Base-by-base conservation (phyloP, 2,113 vertebrate genomes). In the Meles meles region DNA sequence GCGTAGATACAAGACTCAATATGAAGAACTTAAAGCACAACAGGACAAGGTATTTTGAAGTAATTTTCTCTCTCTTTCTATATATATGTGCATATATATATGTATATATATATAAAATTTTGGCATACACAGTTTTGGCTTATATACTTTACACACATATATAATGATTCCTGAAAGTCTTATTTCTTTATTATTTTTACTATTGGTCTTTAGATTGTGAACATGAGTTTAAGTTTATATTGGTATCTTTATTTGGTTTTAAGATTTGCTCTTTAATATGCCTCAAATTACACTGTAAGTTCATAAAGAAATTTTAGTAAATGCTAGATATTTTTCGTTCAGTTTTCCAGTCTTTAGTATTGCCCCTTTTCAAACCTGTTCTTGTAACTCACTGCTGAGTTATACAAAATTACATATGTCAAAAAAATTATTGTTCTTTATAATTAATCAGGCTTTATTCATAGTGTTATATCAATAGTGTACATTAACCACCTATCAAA, bases 1-100 rank as follows among this genome's bases (percentile, higher is more conserved):
- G 10, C 99, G 99, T 2, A 99, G 99, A 55, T 99, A 99, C 97
- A 99, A 99, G 98, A 99, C 99, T 55, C 99, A 99, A 1, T 99
- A 99, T 90, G 99, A 99, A 97, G 99, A 99, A 94, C 99, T 99
- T 39, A 99, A 99, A 97, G 98, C 99, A 71, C 98, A 99, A 27
- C 99, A 99, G 37, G 99, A 99, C 96, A 99, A 99, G 99, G 99
- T 99, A 96, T 65, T 57, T 23, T 4, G 7, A 94, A 37, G 7
- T 42, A 20, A 59, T 80, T 84, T 90, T 44, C 12, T 49, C 82
- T 39, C 7, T 20, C 7, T 69, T 3, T 69, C 3, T 67, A 0
- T 34, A 27, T 63, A 93, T 52, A 31, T 59, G 20, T 85, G 25
- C n/a, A 20, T 37, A n/a, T 59, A 3, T 52, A 1, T 61, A 7